Evolutionary conservation across 2,888 invertebrate species (phyloP), one percentile per base, ranked within the genome.

Genomic region (Pogonocherus hispidulus): DNA sequence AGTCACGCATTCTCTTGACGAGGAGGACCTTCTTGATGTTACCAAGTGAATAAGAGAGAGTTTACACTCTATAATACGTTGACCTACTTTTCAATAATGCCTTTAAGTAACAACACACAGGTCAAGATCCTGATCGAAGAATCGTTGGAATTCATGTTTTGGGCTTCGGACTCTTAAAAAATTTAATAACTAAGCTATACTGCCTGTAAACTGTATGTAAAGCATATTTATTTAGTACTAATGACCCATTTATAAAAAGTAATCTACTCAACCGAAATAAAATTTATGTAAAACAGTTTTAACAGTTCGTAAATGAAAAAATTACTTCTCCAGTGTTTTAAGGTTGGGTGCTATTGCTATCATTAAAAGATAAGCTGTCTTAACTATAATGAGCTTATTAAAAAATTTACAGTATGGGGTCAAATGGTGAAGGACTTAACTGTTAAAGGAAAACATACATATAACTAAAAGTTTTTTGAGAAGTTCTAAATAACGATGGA

Each of bases 221-320:
- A 59, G 32, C 47, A 59, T 47, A 57, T 37, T 8, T 37, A 16
- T n/a, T 32, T 27, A 35, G 19, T 18, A 19, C 47, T 59, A 32
- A 47, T 59, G 47, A 59, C 32, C 32, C 47, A 59, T 59, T 32
- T 18, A 46, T 44, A 59, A 59, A 60, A 62, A 19, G 37, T 3
- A 9, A 37, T 62, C 14, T 32, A 37, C 62, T 35, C 51, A 46
- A 4, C 20, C 22, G 22, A 32, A 62, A 37, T 27, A 32, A 47
- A 62, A 62, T 62, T n/a, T 62, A 62, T 62, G 62, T 62, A 62
- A 62, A 62, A 32, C 51, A 22, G 46, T 22, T 60, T 60, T 37
- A 37, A 60, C 32, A 46, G 3, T 23, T 27, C 35, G 57, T 22
- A 54, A 35, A 65, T 35, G 57, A 65, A 49, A 56, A 67, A 67